Base-by-base conservation (phyloP, 92 coral and sea anemone genomes). In the Epizoanthus ramosus region DNA sequence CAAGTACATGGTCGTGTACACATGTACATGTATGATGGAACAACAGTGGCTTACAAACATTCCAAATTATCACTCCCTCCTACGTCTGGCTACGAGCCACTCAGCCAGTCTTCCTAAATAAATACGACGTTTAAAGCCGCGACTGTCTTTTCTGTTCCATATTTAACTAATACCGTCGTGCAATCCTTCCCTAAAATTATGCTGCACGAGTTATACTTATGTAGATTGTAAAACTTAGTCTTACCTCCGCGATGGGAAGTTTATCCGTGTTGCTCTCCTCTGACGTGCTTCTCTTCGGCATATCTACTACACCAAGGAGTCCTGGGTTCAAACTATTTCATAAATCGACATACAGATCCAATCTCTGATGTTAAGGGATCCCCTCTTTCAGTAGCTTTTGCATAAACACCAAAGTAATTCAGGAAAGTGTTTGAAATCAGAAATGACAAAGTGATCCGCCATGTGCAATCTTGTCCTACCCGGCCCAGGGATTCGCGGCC, bases 391-490 rank as follows among this genome's bases (percentile, higher is more conserved):
- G 45, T 23, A 22, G 57, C 74, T 67, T 82, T 57, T 76, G 18
- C 15, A 50, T 1, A 59, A 28, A 43, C 23, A 14, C 28, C 10
- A 68, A 33, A 53, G 19, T 9, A 21, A 72, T 63, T n/a, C n/a
- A 9, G 35, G 13, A 63, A 63, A 68, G 58, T 5, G 18, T 28
- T 28, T 28, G 31, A 28, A 28, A 28, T 28, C 31, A 28, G 57
- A 59, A 67, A 75, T 54, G 74, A 58, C 57, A 76, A 80, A 80
- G 72, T 66, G 10, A 74, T 88, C 89, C 88, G 88, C 97, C 97
- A 92, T 90, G 97, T 92, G 97, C 97, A 90, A 80, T 72, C 64
- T 69, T 5, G 17, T 80, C 25, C 45, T 80, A 73, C 84, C 82
- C 89, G 83, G 86, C 84, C 82, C 89, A 86, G 86, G 39, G 75